Evolutionary conservation across 1,140 invertebrate genomes (phyloP).

Genomic region (Ditylenchus dipsaci): DNA sequence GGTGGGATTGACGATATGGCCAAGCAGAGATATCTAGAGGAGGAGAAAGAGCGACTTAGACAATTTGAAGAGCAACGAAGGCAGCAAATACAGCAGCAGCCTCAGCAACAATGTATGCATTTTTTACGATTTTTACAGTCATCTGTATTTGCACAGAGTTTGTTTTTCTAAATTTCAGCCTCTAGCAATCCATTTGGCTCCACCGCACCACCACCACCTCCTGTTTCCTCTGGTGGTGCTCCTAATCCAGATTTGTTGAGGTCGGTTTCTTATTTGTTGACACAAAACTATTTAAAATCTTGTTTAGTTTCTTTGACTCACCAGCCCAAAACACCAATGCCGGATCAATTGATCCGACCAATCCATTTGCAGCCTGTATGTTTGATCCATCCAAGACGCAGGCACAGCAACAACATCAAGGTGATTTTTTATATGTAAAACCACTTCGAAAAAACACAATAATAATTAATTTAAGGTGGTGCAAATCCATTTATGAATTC

Average conservation of each 20-base stretch:
- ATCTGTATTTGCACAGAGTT: constrained; percentile 20
- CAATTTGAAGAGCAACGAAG: constrained; percentile 54
- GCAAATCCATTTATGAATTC: not conserved
- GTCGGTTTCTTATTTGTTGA: not conserved
- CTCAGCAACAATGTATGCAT: constrained; percentile 63
- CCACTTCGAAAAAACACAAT: not conserved
- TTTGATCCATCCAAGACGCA: not conserved
- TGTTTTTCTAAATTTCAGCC: constrained; percentile 29
- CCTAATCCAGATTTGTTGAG: constrained; percentile 1
- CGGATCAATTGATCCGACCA: constrained; percentile 16
- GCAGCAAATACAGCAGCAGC: constrained; percentile 63
- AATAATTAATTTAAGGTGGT: not conserved
- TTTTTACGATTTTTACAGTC: constrained; percentile 55
- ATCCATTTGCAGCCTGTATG: constrained; percentile 22
- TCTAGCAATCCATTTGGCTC: constrained; percentile 13
- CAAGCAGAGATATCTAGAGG: constrained; percentile 52
- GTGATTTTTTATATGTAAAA: not conserved
- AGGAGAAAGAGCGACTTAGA: constrained; percentile 54
- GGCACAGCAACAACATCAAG: not conserved
- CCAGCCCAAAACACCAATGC: constrained; percentile 21
- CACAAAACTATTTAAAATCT: not conserved
- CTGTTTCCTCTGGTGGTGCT: not conserved
- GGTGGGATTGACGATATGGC: constrained; percentile 45
- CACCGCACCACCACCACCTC: not conserved
- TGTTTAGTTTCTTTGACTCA: constrained; percentile 15